Base-by-base conservation (phyloP, 2,888 invertebrate species). In the Caenorhabditis doughertyi region DNA sequence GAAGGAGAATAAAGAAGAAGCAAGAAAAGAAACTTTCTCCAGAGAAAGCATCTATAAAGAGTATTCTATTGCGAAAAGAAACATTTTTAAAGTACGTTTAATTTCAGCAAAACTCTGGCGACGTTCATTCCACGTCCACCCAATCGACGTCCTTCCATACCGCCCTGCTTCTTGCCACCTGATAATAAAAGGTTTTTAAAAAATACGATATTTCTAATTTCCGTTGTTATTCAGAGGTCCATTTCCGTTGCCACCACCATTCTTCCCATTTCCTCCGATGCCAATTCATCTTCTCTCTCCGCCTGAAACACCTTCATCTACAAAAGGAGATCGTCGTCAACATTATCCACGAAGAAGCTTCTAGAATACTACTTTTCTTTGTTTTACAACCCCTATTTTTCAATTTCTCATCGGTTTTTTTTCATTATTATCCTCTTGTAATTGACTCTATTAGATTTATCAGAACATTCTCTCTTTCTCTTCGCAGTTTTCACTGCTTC, bases 41-140 rank as follows among this genome's bases (percentile, higher is more conserved):
- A 68, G 68, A 42, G 58, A 79, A 8, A 39, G 47, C 0, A 23
- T 23, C 8, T 79, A 79, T 32, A 79, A 72, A 58, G 62, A 55
- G 79, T 39, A 8, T 32, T 32, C 32, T 4, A 32, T 4, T 32
- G 9, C 32, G 32, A 9, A 32, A 7, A 4, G 32, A 9, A 32
- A 32, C 9, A 32, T 32, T 9, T 32, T 9, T 32, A 9, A 9
- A 32, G 9, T 32, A 4, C 32, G 39, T 32, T 21, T 53, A n/a
- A 21, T 60, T 23, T 27, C 53, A 56, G 58, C 1, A 71, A 55
- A 49, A 79, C 56, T 0, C 56, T 71, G 3, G 25, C 70, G 27
- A 64, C 44, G n/a, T 79, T 79, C 51, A 71, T 79, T 32, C 71
- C 71, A 2, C 47, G 27, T 5, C 27, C 16, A 39, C 11, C 13